These are phyloP conservation scores for Myotis brandtii DNA, from an alignment of 2,113 vertebrate species.

Conservation along the genomic window DNA sequence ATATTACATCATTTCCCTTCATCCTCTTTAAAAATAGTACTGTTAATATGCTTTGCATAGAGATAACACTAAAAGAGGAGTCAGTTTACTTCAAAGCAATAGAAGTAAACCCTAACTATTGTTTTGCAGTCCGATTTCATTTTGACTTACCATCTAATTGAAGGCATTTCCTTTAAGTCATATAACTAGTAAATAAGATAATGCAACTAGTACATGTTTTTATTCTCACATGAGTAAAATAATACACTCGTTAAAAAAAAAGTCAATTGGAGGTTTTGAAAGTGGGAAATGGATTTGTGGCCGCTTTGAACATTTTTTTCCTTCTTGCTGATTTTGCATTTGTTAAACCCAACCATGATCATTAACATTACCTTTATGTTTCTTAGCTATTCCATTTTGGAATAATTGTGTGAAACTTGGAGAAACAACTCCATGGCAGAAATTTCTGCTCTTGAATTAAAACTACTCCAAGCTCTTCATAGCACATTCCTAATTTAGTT, in stretches of 20 bases:
- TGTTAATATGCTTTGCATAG: neutral
- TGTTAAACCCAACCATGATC: neutral
- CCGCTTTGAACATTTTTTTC: neutral
- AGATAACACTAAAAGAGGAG: neutral
- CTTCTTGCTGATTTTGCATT: neutral
- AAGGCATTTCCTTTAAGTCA: neutral
- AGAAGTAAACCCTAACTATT: neutral
- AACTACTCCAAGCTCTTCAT: neutral
- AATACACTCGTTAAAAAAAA: neutral
- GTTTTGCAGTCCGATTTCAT: neutral
- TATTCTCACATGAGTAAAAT: conserved; percentile 46
- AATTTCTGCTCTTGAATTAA: conserved; percentile 44
- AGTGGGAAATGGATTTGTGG: neutral
- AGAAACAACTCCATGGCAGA: neutral
- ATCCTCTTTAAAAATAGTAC: neutral
- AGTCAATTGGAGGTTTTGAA: conserved; percentile 21
- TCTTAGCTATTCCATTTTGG: conserved; percentile 46
- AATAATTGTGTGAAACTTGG: neutral
- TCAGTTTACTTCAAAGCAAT: neutral
- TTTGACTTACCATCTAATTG: neutral
- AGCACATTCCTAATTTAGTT: neutral
- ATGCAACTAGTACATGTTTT: neutral
- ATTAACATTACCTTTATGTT: conserved; percentile 17
- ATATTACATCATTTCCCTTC: neutral
- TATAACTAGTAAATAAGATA: neutral